These are phyloP conservation scores for Sinelater perroti DNA, from an alignment of 2,888 invertebrate species.

Conservation along the genomic window DNA sequence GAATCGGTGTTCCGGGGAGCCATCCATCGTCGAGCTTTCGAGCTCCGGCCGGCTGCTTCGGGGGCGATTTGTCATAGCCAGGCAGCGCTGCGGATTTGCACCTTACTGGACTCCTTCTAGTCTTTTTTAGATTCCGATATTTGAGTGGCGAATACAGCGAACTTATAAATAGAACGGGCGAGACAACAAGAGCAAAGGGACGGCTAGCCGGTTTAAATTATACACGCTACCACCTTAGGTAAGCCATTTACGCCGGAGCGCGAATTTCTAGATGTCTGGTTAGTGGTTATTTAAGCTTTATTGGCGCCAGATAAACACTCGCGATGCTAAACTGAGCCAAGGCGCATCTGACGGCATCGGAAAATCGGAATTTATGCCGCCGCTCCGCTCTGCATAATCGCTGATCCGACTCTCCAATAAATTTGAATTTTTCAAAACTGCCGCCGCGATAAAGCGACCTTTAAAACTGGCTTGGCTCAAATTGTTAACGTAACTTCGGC, in stretches of 20 bases:
- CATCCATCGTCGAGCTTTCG: not conserved
- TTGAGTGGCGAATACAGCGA: conserved; percentile 42
- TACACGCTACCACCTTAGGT: conserved; percentile 41
- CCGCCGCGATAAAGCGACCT: too few relatives aligned
- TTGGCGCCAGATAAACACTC: conserved; percentile 25
- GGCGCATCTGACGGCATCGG: not conserved
- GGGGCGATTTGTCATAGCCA: too few relatives aligned
- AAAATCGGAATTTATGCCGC: not conserved
- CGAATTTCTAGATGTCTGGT: conserved; percentile 31
- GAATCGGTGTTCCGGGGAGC: not conserved
- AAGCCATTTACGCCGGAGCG: conserved; percentile 29
- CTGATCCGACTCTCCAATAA: too few relatives aligned
- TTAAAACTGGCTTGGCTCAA: too few relatives aligned
- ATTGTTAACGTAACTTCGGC: too few relatives aligned
- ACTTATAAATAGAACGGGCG: conserved; percentile 31
- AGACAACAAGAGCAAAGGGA: conserved; percentile 32
- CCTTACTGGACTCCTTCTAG: conserved; percentile 9
- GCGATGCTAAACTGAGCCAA: conserved; percentile 11
- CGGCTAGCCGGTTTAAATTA: conserved; percentile 47
- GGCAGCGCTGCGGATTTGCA: conserved; percentile 13
- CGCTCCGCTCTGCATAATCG: too few relatives aligned
- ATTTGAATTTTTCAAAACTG: too few relatives aligned
- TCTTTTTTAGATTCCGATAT: conserved; percentile 41
- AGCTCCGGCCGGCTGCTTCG: too few relatives aligned
- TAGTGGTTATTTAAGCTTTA: conserved; percentile 25